These are phyloP conservation scores for Camptogramma bilineatum DNA, from an alignment of 2,888 invertebrate species.

Conservation along the genomic window DNA sequence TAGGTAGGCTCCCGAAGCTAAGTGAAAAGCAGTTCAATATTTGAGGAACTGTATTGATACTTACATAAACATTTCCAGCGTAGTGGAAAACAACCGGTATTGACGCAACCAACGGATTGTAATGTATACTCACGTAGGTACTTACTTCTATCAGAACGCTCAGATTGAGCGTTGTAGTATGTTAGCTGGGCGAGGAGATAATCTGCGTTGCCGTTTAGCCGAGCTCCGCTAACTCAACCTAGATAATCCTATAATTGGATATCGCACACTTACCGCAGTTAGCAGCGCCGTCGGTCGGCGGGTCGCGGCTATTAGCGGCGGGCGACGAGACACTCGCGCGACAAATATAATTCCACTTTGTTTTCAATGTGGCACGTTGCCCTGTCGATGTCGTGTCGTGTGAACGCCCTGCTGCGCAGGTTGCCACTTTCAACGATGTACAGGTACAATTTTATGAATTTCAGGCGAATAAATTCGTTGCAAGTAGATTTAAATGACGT, in stretches of 20 bases:
- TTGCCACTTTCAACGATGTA: not conserved
- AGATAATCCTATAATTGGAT: constrained; percentile 35
- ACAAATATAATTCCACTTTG: constrained; percentile 25
- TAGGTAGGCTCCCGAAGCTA: not conserved
- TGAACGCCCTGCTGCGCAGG: constrained; percentile 21
- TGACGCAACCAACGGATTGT: not conserved
- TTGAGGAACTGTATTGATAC: not conserved
- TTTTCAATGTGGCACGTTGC: constrained; percentile 30
- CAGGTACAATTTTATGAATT: not conserved
- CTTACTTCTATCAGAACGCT: not conserved
- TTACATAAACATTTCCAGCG: not conserved
- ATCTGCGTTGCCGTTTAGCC: constrained; percentile 22
- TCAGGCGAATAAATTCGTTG: not conserved
- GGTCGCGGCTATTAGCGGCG: constrained; percentile 17
- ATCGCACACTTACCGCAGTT: constrained; percentile 4
- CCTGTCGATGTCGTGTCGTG: constrained; percentile 22
- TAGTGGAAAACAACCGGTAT: not conserved
- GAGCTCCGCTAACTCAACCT: constrained; percentile 32
- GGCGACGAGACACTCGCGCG: constrained; percentile 3
- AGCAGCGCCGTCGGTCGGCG: not conserved
- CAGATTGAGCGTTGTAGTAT: not conserved
- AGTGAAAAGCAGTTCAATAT: not conserved
- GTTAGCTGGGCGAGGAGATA: constrained; percentile 1
- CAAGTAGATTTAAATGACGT: not conserved
- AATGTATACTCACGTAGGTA: not conserved